Base-by-base conservation (phyloP, 35 echinoderm and acorn worm genomes). In the Eucidaris tribuloides region DNA sequence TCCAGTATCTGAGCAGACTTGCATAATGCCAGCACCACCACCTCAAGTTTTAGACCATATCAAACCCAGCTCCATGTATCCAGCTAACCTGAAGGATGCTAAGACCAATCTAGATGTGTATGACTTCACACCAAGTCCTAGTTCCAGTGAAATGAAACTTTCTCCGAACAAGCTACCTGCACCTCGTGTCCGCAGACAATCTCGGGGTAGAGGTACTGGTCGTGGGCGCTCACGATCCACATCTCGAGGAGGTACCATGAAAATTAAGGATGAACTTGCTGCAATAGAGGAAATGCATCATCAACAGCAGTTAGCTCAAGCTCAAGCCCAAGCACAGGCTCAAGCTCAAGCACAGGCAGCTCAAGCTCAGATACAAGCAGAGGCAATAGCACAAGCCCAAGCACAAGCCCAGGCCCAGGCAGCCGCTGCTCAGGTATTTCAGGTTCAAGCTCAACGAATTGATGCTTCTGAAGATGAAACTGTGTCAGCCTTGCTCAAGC, bases 101-200 rank as follows among this genome's bases (percentile, higher is more conserved):
- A 88, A 68, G 56, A 62, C 14, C 0, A 79, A 79, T 62, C 7
- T 45, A 35, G 85, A 88, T 81, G 77, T 88, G 27, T 88, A 88
- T 52, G 85, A 88, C 57, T 88, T 88, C 32, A 40, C 56, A 42
- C 48, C 68, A 38, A 88, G 85, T 48, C 85, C 85, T 43, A 56
- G 77, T 33, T 55, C 85, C 30, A 45, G 14, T 46, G 85, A 88
- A 42, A 35, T 77, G 49, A 65, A 62, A 2, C 34, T 42, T 31
- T 33, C 71, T 22, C 62, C 77, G 2, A 78, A 58, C n/a, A 77
- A 58, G 5, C 37, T 42, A 50, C 41, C 77, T 34, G 9, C 58
- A 36, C 30, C 56, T 5, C 82, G 61, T 13, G 36, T 11, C 30
- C 62, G 82, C 40, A 25, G 62, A 37, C 32, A 52, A 66, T 29